Conservation (phyloP, 2,797 vertebrate genomes). For the Myotis myotis region DNA sequence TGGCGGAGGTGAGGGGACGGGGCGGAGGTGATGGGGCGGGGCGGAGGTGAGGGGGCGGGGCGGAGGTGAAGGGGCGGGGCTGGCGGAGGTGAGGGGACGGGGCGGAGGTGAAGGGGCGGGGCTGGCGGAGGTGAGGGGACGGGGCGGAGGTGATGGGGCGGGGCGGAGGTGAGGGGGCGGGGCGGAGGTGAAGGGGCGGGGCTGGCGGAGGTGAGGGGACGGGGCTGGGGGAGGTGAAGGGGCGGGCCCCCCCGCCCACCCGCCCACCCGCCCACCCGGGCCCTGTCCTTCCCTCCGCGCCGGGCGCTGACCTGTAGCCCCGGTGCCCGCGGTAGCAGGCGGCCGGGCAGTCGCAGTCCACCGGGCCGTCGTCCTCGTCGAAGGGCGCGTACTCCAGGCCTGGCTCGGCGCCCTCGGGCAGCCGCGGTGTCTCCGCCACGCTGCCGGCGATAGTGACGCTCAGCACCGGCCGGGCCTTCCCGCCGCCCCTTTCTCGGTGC, state of each 20-base stretch:
- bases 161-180: slow-evolving; percentile 77
- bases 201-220: too few relatives aligned
- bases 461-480: not conserved
- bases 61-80: not conserved
- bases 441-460: slow-evolving; percentile 74
- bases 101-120: not conserved
- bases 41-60: slow-evolving; percentile 76
- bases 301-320: slow-evolving; percentile 89
- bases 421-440: slow-evolving; percentile 86
- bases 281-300: rapidly evolving
- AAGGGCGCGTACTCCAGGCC: slow-evolving; percentile 83
- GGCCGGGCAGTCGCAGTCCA: slow-evolving; percentile 88
- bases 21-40: not conserved
- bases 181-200: not conserved
- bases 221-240: not conserved
- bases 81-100: slow-evolving; percentile 75
- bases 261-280: rapidly evolving
- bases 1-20: not conserved
- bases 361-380: slow-evolving; percentile 86
- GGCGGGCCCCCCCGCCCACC: rapidly evolving
- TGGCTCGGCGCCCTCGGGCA: slow-evolving; percentile 85
- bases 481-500: not conserved
- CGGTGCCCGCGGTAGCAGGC: slow-evolving; percentile 88
- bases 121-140: slow-evolving; percentile 73
- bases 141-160: slow-evolving; percentile 53